phyloP scores from a whole-genome alignment of 2,113 vertebrate species.

The Piprites chloris region DNA sequence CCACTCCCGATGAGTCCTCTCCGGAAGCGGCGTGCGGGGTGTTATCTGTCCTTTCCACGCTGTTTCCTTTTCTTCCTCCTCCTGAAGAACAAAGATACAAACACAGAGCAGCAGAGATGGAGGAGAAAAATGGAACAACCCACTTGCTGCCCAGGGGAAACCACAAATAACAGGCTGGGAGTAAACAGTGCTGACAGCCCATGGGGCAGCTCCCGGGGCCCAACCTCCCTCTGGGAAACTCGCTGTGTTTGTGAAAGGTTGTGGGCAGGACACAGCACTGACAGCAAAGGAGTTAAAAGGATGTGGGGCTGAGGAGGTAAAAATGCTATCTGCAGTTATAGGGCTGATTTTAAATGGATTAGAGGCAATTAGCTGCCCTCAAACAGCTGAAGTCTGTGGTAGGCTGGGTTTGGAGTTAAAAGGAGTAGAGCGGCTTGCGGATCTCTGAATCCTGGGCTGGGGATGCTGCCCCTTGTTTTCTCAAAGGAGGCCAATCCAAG shows the following conservation, averaged over 20 bases:
- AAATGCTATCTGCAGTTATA: neutral
- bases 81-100: slow-evolving; percentile 30
- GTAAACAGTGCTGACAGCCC: neutral
- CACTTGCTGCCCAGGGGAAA: neutral
- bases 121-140: neutral
- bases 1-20: fast-evolving
- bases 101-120: neutral
- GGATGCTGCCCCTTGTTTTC: neutral
- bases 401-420: neutral
- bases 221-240: neutral
- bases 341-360: neutral
- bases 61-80: slow-evolving; percentile 29
- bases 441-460: neutral
- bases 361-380: neutral
- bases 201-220: fast-evolving
- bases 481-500: neutral
- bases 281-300: neutral
- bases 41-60: slow-evolving; percentile 29
- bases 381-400: neutral
- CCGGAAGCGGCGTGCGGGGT: neutral
- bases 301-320: neutral
- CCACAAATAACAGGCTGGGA: slow-evolving; percentile 38
- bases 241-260: neutral
- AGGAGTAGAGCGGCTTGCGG: neutral
- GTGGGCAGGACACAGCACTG: fast-evolving